Conservation (phyloP, 2,797 vertebrate species). For the Balearica regulorum region DNA sequence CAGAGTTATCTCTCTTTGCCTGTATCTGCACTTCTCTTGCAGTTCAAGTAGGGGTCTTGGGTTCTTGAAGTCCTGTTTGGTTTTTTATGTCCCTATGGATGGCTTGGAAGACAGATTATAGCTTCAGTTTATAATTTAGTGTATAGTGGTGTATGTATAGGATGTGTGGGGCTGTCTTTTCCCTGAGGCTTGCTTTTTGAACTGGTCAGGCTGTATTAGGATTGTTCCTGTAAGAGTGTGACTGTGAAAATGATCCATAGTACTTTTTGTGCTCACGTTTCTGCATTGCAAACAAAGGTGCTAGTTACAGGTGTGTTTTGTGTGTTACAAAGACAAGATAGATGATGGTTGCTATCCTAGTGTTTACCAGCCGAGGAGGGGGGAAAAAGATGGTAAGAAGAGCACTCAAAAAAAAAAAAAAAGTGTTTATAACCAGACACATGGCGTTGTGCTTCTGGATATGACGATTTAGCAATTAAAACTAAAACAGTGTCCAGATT, state of each 20-base stretch:
- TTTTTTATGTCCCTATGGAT: neutral
- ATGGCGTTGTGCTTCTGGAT: neutral
- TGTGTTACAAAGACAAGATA: neutral
- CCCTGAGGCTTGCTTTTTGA: neutral
- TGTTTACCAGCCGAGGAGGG: neutral
- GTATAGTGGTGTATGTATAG: neutral
- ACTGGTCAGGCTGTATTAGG: neutral
- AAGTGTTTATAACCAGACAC: neutral
- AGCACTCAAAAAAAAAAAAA: neutral
- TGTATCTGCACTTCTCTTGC: neutral
- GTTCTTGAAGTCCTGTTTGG: neutral
- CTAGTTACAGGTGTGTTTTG: neutral
- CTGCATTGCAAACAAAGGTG: neutral
- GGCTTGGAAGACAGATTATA: neutral
- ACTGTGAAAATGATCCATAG: neutral
- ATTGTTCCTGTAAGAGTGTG: neutral
- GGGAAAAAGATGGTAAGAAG: neutral
- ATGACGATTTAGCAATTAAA: neutral
- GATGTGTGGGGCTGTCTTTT: neutral
- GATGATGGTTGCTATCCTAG: neutral
- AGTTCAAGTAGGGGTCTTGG: neutral
- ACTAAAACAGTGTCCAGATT: neutral
- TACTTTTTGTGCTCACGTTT: neutral
- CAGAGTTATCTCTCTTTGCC: neutral
- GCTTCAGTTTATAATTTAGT: neutral